These are phyloP conservation scores for Ecliptopera silaceata DNA, from an alignment of 2,888 invertebrate genomes.

Conservation along the genomic window DNA sequence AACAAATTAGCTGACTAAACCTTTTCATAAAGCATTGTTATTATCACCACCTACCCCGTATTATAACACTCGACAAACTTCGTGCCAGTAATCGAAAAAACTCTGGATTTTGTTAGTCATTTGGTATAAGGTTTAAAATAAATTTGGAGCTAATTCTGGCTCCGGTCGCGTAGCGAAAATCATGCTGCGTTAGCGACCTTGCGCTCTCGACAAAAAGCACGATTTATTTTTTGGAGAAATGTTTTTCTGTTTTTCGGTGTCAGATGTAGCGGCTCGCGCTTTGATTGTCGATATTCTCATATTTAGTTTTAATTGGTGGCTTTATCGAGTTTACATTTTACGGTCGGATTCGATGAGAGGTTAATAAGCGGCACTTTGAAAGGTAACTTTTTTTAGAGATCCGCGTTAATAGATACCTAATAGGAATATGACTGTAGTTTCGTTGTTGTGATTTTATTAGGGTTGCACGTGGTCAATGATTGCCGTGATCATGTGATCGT, in stretches of 20 bases:
- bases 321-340: slow-evolving; percentile 84
- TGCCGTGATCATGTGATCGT: slow-evolving; percentile 36
- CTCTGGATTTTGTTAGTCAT: slow-evolving; percentile 42
- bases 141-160: slow-evolving; percentile 27
- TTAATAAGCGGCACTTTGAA: slow-evolving; percentile 83
- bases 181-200: slow-evolving; percentile 79
- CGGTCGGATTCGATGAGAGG: slow-evolving; percentile 82
- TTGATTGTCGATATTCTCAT: slow-evolving; percentile 82
- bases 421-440: slow-evolving; percentile 66
- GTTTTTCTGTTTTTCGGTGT: slow-evolving; percentile 75
- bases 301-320: slow-evolving; percentile 84
- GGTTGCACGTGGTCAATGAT: slow-evolving; percentile 54
- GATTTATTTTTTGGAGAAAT: slow-evolving; percentile 77
- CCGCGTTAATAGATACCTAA: slow-evolving; percentile 67
- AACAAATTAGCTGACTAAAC: slow-evolving; percentile 83
- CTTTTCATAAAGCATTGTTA: slow-evolving; percentile 82
- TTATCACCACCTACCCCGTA: slow-evolving; percentile 78
- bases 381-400: slow-evolving; percentile 79
- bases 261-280: slow-evolving; percentile 80
- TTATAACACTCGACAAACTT: slow-evolving; percentile 56
- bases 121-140: slow-evolving; percentile 59
- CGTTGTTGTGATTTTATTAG: slow-evolving; percentile 64
- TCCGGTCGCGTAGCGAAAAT: slow-evolving; percentile 72
- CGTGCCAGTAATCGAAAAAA: slow-evolving; percentile 51
- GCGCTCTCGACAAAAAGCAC: slow-evolving; percentile 70